Conservation (phyloP, 2,113 vertebrate species). For the Grammomys surdaster region DNA sequence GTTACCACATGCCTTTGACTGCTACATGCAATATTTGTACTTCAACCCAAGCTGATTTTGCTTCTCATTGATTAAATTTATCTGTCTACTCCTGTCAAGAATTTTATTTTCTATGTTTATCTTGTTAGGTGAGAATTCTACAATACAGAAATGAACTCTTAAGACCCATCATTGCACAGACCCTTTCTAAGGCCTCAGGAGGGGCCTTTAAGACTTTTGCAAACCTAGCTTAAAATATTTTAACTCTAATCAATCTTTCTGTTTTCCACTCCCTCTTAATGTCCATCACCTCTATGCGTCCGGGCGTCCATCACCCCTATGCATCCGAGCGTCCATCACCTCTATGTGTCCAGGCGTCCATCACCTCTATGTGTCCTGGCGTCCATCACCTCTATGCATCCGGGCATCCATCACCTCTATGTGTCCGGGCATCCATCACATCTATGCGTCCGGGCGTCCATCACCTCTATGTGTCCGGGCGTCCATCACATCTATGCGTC, state of each 20-base stretch:
- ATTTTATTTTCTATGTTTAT: slow-evolving; percentile 30
- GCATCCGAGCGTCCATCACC: no score
- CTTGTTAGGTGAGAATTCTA: not conserved
- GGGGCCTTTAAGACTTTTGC: not conserved
- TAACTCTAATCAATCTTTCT: slow-evolving; percentile 10
- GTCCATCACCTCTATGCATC: not conserved
- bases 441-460: not conserved
- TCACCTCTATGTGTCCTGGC: not conserved
- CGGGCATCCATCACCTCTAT: not conserved
- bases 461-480: not conserved
- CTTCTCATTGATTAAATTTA: slow-evolving; percentile 40
- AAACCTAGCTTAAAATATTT: slow-evolving; percentile 22
- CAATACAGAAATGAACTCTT: not conserved
- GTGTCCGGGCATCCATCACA: no score
- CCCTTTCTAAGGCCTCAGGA: not conserved
- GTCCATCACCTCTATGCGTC: not conserved
- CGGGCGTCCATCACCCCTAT: no score
- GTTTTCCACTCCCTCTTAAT: not conserved
- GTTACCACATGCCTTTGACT: not conserved
- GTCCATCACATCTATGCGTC: not conserved
- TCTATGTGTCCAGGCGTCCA: not conserved
- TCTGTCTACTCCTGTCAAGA: not conserved
- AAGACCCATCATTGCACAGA: not conserved
- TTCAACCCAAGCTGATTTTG: not conserved
- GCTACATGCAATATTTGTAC: not conserved